Percentiles rank a stretch among this genome's conserved stretches.
These are phyloP conservation scores for Phainopepla nitens DNA, from an alignment of 2,113 vertebrate species.

Conservation along the genomic window DNA sequence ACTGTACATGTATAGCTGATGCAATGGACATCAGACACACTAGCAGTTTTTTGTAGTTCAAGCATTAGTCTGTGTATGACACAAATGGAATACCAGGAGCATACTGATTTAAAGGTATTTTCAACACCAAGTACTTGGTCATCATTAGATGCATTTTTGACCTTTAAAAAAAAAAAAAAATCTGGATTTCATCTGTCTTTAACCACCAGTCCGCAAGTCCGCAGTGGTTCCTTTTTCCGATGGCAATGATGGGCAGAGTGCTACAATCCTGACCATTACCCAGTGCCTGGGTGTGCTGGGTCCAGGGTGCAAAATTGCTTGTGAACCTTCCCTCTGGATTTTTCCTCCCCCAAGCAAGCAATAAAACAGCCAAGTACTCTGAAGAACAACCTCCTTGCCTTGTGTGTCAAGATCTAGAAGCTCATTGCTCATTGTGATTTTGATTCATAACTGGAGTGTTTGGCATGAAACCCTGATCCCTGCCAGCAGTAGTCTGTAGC, in stretches of 20 bases:
- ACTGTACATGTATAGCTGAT: neutral
- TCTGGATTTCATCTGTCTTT: neutral
- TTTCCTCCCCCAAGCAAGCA: constrained; percentile 61
- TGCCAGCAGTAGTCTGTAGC: constrained; percentile 33
- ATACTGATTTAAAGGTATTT: constrained; percentile 8
- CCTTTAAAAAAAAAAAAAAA: neutral
- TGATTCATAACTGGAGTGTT: constrained; percentile 62
- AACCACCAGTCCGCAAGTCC: neutral
- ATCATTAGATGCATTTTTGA: constrained; percentile 17
- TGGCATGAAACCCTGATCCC: constrained; percentile 48
- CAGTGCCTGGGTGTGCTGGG: neutral
- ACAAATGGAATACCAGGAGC: neutral
- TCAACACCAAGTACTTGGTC: neutral
- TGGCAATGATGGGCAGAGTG: neutral
- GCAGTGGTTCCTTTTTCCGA: constrained; percentile 7
- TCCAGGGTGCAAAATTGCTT: constrained; percentile 15
- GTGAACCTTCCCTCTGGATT: constrained; percentile 39
- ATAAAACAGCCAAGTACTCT: constrained; percentile 61
- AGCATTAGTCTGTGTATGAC: neutral
- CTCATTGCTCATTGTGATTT: constrained; percentile 66
- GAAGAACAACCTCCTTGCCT: constrained; percentile 51
- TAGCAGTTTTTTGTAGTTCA: constrained; percentile 16
- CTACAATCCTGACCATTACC: neutral
- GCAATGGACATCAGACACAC: constrained; percentile 2
- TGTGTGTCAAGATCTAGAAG: constrained; percentile 57